Conservation (phyloP, 2,888 invertebrate species). For the Drosophila limbata region DNA sequence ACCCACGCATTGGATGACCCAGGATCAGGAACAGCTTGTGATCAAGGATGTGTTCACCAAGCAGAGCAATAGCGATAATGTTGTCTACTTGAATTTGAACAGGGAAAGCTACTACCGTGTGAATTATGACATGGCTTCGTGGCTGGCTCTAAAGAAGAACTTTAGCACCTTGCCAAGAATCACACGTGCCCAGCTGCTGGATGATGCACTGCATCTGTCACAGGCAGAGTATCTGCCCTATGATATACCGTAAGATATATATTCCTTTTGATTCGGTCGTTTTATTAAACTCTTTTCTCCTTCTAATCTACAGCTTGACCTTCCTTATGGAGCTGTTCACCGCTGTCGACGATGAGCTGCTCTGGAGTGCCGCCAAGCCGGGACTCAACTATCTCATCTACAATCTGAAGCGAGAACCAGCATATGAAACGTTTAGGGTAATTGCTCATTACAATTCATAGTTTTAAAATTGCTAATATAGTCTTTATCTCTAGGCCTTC, state of each 20-base stretch:
- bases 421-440: conserved; percentile 88
- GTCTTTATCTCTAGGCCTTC: conserved; percentile 76
- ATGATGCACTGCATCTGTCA: conserved; percentile 88
- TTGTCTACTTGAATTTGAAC: conserved; percentile 85
- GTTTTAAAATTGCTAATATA: background rate
- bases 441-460: conserved; percentile 8
- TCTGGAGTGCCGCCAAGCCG: conserved; percentile 87
- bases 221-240: conserved; percentile 87
- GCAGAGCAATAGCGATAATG: conserved; percentile 72
- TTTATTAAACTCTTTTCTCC: background rate
- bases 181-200: conserved; percentile 89
- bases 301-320: conserved; percentile 78
- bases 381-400: conserved; percentile 87
- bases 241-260: conserved; percentile 85
- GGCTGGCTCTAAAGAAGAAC: conserved; percentile 87
- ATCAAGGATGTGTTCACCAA: conserved; percentile 80
- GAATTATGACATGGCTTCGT: conserved; percentile 88
- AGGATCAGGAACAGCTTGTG: conserved; percentile 75
- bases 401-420: conserved; percentile 87
- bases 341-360: conserved; percentile 87
- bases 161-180: conserved; percentile 87
- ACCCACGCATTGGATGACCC: conserved; percentile 83
- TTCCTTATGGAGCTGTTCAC: conserved; percentile 86
- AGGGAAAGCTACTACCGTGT: conserved; percentile 88
- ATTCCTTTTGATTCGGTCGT: too few relatives aligned